Base-by-base conservation (phyloP, 2,113 vertebrate species). In the Melanotaenia duboulayi region DNA sequence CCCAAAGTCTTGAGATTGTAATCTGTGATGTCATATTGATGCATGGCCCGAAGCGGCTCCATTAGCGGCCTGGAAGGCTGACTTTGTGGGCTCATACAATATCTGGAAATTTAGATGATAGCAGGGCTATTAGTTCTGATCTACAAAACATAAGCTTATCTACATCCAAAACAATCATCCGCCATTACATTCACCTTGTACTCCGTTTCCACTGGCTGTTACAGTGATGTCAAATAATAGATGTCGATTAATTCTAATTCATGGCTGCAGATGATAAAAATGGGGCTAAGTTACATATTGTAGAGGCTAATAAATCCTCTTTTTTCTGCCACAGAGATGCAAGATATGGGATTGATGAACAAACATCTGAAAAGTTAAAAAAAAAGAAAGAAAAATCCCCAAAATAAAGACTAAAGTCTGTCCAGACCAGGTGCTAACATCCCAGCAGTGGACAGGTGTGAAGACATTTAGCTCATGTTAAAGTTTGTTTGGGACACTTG, bases 21-120 rank as follows among this genome's bases (percentile, higher is more conserved):
- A 90, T 91, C 87, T 90, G 84, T 85, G 76, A 85, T 89, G 86
- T 90, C 90, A 90, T 87, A 83, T 86, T 90, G 89, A 90, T 88
- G 87, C 87, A 89, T 89, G 57, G 81, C 83, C 85, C 65, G 71
- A 86, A 87, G 81, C 82, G 9, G 81, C 78, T 89, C 85, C 86
- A 90, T 91, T 89, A 89, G 81, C 12, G 7, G 81, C 80, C 74
- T 37, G 70, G 48, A 25, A 81, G 74, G 87, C 72, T 74, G 82
- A 90, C 82, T 88, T 81, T 85, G 72, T 78, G 71, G 80, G 75
- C 76, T 86, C 78, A 71, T 71, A 81, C 82, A 64, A 77, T 62
- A 74, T 84, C 83, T 74, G 64, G 83, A 76, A 81, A 78, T 88
- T 75, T 82, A 75, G 78, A 86, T 65, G 76, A 87, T 65, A 66